These are phyloP conservation scores for Vultur gryphus DNA, from an alignment of 2,797 vertebrate genomes.

Conservation along the genomic window DNA sequence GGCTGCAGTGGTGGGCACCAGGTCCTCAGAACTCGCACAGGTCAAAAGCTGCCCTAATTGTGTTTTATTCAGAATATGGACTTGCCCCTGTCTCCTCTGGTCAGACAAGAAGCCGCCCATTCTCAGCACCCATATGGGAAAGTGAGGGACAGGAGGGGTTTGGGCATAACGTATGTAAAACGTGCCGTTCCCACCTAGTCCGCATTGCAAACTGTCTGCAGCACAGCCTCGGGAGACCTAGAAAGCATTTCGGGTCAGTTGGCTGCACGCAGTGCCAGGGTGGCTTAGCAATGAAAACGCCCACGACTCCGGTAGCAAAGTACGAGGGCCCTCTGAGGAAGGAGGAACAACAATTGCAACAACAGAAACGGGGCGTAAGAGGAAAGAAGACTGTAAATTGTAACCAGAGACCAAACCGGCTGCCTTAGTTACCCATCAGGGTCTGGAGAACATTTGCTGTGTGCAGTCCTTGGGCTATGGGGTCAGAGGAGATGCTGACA, in stretches of 20 bases:
- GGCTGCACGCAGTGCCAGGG: neutral
- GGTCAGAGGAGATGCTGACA: neutral
- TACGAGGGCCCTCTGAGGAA: neutral
- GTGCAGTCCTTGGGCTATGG: neutral
- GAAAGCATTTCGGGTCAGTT: neutral
- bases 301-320: neutral
- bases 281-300: too few relatives aligned
- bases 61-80: neutral
- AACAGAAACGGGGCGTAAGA: accelerated
- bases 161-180: accelerated
- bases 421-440: neutral
- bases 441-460: neutral
- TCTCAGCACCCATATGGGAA: neutral
- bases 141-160: neutral
- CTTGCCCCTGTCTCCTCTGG: neutral
- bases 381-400: neutral
- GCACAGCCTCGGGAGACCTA: neutral
- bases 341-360: neutral
- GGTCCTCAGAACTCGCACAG: neutral
- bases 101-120: neutral
- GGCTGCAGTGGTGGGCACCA: neutral
- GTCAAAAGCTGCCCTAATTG: too few relatives aligned
- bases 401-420: accelerated
- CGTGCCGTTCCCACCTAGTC: neutral
- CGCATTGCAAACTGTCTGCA: too few relatives aligned